Evolutionary conservation across 2,113 vertebrate species (phyloP), one percentile per base, ranked within the genome.

Genomic region (Gobio gobio): DNA sequence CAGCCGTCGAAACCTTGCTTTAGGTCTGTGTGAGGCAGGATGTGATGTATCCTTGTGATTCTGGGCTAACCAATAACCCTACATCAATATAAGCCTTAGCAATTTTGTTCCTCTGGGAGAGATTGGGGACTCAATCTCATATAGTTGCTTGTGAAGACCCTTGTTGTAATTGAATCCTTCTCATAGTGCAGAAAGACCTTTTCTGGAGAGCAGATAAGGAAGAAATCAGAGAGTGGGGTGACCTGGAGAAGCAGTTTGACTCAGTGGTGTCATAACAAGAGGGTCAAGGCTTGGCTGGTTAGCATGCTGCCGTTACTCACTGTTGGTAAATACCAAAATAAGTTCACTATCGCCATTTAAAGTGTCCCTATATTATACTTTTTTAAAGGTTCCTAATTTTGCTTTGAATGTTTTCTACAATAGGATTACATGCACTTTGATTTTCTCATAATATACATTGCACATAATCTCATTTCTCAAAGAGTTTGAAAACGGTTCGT

Each of bases 11-110:
- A 80, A 49, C 10, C 43, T 68, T 20, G 29, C 75, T 78, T 70
- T 73, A 83, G 81, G 64, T 84, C 40, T 54, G 36, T 59, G 63
- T 64, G 16, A 45, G 61, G 26, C 26, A 59, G 56, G 54, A 72
- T 36, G n/a, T 80, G 56, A 73, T 73, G 78, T 73, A 58, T 36
- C 24, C 63, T n/a, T 40, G 36, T 74, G 66, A 81, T 80, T 59
- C 29, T 59, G 22, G 64, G 36, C 24, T 4, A 73, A 81, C 63
- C 68, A 26, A 36, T 59, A 49, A 81, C 68, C 56, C 54, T 59
- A 45, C 54, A 61, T 61, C 54, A 29, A 80, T 80, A 74, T 80
- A 33, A 74, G 43, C 26, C 56, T 78, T 29, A 58, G 54, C 49
- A 47, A 68, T 68, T 56, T 47, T 43, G 75, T 24, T 61, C 74